These are phyloP conservation scores for Caenorhabditis angaria DNA, from an alignment of 2,888 invertebrate species.

Conservation along the genomic window DNA sequence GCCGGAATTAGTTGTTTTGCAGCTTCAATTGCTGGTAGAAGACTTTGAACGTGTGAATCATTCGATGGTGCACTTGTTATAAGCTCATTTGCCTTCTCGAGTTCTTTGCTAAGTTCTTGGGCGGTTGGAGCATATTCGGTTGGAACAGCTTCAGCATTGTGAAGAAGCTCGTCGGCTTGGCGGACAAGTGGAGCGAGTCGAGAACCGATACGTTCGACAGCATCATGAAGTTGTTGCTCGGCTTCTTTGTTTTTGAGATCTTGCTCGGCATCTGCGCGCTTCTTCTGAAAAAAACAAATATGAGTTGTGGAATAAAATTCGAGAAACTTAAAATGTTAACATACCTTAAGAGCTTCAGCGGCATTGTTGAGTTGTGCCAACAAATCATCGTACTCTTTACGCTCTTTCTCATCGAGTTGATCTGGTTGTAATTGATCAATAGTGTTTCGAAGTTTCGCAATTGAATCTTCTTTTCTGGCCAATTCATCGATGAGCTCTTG, in stretches of 20 bases:
- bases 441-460: slow-evolving; percentile 32
- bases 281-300: slow-evolving; percentile 31
- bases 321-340: slow-evolving; percentile 13
- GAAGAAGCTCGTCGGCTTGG: slow-evolving; percentile 33
- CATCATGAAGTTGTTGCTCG: slow-evolving; percentile 27
- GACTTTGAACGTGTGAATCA: slow-evolving; percentile 14
- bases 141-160: slow-evolving; percentile 43
- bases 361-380: slow-evolving; percentile 48
- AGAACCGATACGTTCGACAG: slow-evolving; percentile 21
- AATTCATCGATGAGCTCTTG: slow-evolving; percentile 35
- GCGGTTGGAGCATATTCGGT: slow-evolving; percentile 34
- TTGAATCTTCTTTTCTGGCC: slow-evolving; percentile 29
- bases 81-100: slow-evolving; percentile 25
- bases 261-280: slow-evolving; percentile 36
- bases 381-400: slow-evolving; percentile 44
- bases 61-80: slow-evolving; percentile 5
- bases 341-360: slow-evolving; percentile 43
- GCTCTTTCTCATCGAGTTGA: slow-evolving; percentile 46
- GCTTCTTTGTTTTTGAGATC: slow-evolving; percentile 25
- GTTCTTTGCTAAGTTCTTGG: slow-evolving; percentile 27
- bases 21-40: slow-evolving; percentile 20
- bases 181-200: slow-evolving; percentile 33
- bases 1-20: slow-evolving; percentile 30
- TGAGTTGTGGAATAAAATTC: too few species aligned
- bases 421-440: slow-evolving; percentile 34